phyloP scores from a whole-genome alignment of 2,797 vertebrate genomes.

The Erethizon dorsatum region DNA sequence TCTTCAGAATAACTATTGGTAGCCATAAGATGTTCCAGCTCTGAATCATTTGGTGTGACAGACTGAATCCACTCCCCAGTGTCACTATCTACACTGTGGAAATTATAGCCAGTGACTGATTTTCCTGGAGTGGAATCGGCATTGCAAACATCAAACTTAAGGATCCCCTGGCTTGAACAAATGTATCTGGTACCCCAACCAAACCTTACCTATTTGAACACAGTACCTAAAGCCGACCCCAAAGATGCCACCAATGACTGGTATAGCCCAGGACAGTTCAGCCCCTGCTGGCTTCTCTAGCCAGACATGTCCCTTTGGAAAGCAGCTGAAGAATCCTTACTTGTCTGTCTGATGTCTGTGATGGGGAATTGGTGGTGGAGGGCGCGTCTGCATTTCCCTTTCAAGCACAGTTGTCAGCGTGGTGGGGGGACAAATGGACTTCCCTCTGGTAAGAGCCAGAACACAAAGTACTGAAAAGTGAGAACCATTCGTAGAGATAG shows the following conservation, averaged over 20 bases:
- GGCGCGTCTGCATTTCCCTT: conserved; percentile 93
- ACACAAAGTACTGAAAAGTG: conserved; percentile 56
- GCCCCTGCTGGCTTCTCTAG: background rate
- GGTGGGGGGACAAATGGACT: conserved; percentile 93
- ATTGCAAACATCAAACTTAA: background rate
- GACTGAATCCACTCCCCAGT: background rate
- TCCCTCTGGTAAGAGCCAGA: conserved; percentile 92
- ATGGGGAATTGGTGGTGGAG: conserved; percentile 96
- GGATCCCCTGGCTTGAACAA: background rate
- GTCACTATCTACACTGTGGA: background rate
- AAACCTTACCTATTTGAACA: background rate
- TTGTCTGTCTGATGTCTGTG: conserved; percentile 95
- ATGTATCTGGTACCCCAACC: background rate
- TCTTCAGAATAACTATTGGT: background rate
- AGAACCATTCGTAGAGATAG: background rate
- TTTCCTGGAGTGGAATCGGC: background rate
- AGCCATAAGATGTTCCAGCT: background rate
- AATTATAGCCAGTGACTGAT: background rate
- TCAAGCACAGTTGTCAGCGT: conserved; percentile 94
- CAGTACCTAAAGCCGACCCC: background rate
- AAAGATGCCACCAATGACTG: background rate
- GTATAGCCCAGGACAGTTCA: background rate
- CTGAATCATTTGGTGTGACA: background rate
- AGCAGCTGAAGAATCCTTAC: conserved; percentile 89
- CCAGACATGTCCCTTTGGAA: background rate